A percentile compares a stretch with the other conserved stretches of the same genome.
Conservation (phyloP, 2,888 invertebrate species). For the Dryobota labecula region DNA sequence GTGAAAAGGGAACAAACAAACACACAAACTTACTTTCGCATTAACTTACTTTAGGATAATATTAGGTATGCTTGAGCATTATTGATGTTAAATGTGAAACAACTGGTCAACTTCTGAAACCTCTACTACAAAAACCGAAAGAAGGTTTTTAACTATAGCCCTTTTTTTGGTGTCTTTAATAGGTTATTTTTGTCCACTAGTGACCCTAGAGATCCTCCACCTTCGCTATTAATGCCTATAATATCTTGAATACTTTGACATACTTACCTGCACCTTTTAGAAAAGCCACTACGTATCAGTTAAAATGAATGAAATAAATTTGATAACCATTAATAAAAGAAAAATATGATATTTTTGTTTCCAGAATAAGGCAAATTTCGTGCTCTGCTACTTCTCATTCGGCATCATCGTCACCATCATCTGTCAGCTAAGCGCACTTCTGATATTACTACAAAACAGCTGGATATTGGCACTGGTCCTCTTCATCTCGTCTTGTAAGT, state of each 20-base stretch:
- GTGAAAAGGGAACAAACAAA: no score
- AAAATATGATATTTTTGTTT: constrained; percentile 38
- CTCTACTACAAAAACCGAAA: background rate
- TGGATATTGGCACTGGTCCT: constrained; percentile 63
- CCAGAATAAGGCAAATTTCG: constrained; percentile 66
- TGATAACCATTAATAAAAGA: background rate
- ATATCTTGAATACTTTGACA: background rate
- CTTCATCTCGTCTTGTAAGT: constrained; percentile 67
- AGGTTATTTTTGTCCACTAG: background rate
- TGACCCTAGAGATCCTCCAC: background rate
- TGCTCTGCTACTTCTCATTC: constrained; percentile 69
- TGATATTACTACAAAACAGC: constrained; percentile 63
- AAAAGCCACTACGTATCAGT: background rate
- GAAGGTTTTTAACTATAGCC: background rate
- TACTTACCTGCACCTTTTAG: background rate
- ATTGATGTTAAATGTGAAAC: no score
- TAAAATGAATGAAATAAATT: background rate
- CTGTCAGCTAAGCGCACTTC: constrained; percentile 61
- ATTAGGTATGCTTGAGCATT: no score
- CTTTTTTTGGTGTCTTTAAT: background rate
- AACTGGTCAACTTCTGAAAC: no score
- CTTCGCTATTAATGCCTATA: background rate
- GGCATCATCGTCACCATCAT: constrained; percentile 69
- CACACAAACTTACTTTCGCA: no score
- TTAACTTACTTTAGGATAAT: no score